Percentiles rank a stretch among this genome's conserved stretches.
phyloP scores from a whole-genome alignment of 2,797 vertebrate species.

The Pipistrellus pygmaeus region DNA sequence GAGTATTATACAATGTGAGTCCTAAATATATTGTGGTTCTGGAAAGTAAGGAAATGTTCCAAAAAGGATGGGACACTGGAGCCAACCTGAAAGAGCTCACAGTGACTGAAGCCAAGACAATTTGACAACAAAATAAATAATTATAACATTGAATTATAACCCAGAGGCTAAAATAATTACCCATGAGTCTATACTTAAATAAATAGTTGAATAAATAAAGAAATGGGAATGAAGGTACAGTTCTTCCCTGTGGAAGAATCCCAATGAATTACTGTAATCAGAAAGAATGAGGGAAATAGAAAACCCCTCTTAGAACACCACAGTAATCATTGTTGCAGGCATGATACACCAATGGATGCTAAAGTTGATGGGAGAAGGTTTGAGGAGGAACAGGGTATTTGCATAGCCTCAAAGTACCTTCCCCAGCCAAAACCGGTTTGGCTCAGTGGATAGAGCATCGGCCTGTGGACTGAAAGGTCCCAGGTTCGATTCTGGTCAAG shows the following conservation, averaged over 20 bases:
- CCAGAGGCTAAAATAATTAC: slow-evolving; percentile 25
- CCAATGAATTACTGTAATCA: neutral
- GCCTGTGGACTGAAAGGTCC: no score
- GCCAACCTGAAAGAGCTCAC: neutral
- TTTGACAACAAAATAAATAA: slow-evolving; percentile 11
- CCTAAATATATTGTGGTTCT: neutral
- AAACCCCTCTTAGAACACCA: neutral
- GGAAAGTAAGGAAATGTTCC: slow-evolving; percentile 41
- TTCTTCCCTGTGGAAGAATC: neutral
- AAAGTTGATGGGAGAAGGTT: neutral
- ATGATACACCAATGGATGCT: neutral
- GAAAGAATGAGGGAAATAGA: slow-evolving; percentile 8
- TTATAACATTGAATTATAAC: neutral
- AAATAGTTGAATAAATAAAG: slow-evolving; percentile 13
- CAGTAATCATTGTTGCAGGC: neutral
- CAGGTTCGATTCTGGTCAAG: no score
- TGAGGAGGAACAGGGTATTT: slow-evolving; percentile 35
- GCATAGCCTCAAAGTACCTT: slow-evolving; percentile 44
- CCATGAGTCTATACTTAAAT: neutral
- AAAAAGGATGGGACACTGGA: neutral
- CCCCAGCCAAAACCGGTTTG: no score
- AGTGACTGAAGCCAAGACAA: slow-evolving; percentile 7
- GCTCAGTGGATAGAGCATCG: no score
- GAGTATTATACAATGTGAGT: neutral
- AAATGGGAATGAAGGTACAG: slow-evolving; percentile 6